These are phyloP conservation scores for Amphipyra berbera DNA, from an alignment of 2,888 invertebrate species.

Conservation along the genomic window DNA sequence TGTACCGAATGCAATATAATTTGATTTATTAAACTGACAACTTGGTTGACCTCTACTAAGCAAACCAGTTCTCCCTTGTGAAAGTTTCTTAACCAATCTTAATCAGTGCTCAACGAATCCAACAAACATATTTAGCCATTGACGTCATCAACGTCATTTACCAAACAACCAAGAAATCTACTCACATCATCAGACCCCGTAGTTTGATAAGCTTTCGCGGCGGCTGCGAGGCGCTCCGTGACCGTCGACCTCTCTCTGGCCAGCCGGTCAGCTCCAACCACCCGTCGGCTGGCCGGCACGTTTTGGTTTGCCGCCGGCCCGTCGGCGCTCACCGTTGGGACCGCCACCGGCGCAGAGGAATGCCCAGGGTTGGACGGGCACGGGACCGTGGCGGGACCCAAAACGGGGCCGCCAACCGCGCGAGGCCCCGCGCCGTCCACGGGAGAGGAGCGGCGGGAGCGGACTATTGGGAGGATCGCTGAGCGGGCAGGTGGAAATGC, in stretches of 20 bases:
- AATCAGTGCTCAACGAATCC: too few species aligned
- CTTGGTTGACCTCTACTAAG: too few species aligned
- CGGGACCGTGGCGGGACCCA: conserved; percentile 5
- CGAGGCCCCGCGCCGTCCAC: conserved; percentile 39
- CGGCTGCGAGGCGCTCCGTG: conserved; percentile 53
- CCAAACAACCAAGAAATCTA: conserved; percentile 20
- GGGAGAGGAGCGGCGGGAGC: conserved; percentile 42
- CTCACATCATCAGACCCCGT: conserved; percentile 76
- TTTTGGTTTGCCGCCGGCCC: conserved; percentile 18
- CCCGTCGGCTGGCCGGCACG: conserved; percentile 64
- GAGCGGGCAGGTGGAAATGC: conserved; percentile 16
- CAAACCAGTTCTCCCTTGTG: too few species aligned
- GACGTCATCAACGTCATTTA: too few species aligned
- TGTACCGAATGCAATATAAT: too few species aligned
- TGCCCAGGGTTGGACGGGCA: conserved; percentile 4
- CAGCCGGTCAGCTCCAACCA: conserved; percentile 53
- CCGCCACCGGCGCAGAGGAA: conserved; percentile 3
- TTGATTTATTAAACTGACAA: too few species aligned
- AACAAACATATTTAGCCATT: too few species aligned
- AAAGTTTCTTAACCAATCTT: too few species aligned
- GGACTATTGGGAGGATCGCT: conserved; percentile 16
- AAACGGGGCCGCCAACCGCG: conserved; percentile 53
- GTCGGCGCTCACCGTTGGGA: conserved; percentile 22
- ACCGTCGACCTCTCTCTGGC: conserved; percentile 57
- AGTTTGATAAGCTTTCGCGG: conserved; percentile 44